Base-by-base conservation (phyloP, 92 coral and sea anemone species). In the Umimayanthus chanpuru region DNA sequence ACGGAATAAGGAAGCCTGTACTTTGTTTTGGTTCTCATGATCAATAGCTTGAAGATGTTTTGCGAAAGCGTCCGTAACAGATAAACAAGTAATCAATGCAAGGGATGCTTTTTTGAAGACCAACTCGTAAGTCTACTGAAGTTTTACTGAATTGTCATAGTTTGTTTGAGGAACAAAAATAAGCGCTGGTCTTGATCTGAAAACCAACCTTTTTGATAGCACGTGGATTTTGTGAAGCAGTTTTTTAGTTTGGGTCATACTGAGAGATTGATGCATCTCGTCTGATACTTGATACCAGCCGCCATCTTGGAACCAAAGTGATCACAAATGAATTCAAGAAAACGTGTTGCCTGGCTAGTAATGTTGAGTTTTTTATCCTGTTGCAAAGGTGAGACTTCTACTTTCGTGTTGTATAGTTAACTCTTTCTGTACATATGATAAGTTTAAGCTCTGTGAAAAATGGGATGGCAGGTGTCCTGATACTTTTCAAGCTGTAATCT, bases 311-410 rank as follows among this genome's bases (percentile, higher is more conserved):
- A 10, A 26, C 21, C 40, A 16, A 73, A 9, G n/a, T 36, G 43
- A 30, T 39, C 78, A 11, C 79, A 39, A 75, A 75, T 75, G 79
- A 41, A 75, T 40, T 75, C 44, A 40, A 75, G 79, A 75, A 75
- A 21, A 75, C 41, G 26, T 36, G 25, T 75, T 36, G 41, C 47
- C 79, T 36, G 39, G 18, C 44, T 75, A 25, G 44, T 16, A 38
- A 11, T 4, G 8, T 23, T 38, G 7, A 75, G 10, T 36, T 75
- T 75, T 11, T 21, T 75, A 53, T 40, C 44, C 3, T 75, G 26
- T 75, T 75, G 79, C 28, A 32, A 75, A 75, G 79, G 79, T 75
- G 79, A 75, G 79, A 61, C 26, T 61, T 61, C 26, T 61, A 21
- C 68, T 18, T 23, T 61, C n/a, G 25, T 61, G 8, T 61, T 61